Evolutionary conservation across 1,140 invertebrate genomes (phyloP).

Genomic region (Ceratitis capitata): DNA sequence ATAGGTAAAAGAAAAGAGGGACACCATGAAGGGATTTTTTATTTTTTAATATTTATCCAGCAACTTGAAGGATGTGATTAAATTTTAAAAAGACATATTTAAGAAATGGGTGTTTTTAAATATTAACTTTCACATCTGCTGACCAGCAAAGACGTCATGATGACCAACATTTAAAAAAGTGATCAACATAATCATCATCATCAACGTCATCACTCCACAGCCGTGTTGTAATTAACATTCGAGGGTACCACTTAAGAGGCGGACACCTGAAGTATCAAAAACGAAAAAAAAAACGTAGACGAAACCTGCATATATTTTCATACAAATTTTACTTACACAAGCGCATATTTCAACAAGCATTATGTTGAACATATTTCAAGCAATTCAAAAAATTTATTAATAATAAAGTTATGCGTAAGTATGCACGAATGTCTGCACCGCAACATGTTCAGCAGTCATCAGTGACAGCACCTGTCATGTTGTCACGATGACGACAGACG

Average conservation of each 20-base stretch:
- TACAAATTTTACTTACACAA: not conserved
- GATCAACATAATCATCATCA: slow-evolving; percentile 1
- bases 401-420: not conserved
- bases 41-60: no score
- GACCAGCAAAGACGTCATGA: not conserved
- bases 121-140: no score
- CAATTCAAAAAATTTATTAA: no score
- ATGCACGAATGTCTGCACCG: not conserved
- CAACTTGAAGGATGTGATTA: no score
- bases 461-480: slow-evolving; percentile 13
- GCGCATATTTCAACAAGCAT: not conserved
- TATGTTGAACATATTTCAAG: no score
- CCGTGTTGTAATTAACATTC: not conserved
- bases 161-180: slow-evolving; percentile 2
- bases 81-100: no score
- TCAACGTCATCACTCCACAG: not conserved
- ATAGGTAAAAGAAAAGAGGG: no score
- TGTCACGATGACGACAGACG: not conserved
- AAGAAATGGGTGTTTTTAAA: no score
- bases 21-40: no score
- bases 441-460: not conserved
- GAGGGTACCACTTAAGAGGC: slow-evolving; percentile 7
- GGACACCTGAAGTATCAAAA: not conserved
- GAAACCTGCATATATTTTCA: not conserved
- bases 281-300: not conserved